A percentile compares a stretch with the other conserved stretches of the same genome.
Conservation (phyloP, 2,113 vertebrate species). For the Castor canadensis region DNA sequence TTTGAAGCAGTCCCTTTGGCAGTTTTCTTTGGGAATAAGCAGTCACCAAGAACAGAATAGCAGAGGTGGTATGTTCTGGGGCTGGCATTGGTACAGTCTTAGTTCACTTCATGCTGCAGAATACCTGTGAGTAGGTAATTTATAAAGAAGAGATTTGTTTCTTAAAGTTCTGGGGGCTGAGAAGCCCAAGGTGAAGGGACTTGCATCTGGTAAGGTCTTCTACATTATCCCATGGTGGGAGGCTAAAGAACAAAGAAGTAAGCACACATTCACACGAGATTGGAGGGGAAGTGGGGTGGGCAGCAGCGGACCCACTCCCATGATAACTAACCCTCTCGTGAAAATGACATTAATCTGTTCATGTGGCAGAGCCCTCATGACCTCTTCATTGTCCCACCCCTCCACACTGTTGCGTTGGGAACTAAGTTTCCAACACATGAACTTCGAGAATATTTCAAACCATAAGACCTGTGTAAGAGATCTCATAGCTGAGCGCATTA, state of each 20-base stretch:
- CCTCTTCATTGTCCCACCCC: neutral
- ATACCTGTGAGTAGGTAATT: neutral
- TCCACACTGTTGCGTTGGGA: neutral
- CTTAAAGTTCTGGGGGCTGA: neutral
- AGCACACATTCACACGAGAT: rapidly evolving
- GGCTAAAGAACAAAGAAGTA: neutral
- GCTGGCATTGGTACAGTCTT: neutral
- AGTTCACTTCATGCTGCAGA: neutral
- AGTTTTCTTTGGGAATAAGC: neutral
- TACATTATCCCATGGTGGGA: neutral
- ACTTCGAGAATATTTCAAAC: neutral
- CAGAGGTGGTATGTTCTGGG: neutral
- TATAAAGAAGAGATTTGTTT: neutral
- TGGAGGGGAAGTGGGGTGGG: neutral
- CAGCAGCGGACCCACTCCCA: neutral
- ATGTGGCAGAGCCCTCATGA: neutral
- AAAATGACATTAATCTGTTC: neutral
- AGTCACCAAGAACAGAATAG: neutral
- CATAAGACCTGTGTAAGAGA: neutral
- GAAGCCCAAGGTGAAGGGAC: neutral
- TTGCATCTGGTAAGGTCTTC: neutral
- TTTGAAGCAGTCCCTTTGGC: constrained; percentile 47
- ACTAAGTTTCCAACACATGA: neutral
- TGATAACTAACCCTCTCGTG: neutral
- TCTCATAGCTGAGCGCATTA: neutral